These are phyloP conservation scores for Enteromius thamalakanensis DNA, from an alignment of 2,797 vertebrate genomes.

Conservation along the genomic window DNA sequence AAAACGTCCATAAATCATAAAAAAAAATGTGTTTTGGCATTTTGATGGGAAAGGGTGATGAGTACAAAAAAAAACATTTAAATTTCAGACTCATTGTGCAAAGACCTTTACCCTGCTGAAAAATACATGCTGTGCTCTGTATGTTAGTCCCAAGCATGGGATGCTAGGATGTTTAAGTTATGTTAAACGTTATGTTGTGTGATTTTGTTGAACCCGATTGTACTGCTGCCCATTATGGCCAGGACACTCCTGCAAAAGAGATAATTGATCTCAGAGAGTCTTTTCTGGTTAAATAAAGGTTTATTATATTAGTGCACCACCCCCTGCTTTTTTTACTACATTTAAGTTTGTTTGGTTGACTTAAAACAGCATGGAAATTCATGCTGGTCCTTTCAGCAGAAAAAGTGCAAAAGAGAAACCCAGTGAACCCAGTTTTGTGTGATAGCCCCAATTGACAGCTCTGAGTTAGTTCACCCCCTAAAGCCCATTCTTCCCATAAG, in stretches of 20 bases:
- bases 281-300: too few relatives aligned
- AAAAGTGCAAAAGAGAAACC: neutral
- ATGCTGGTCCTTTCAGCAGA: neutral
- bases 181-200: too few relatives aligned
- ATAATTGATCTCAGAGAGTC: too few relatives aligned
- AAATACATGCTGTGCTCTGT: neutral
- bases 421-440: neutral
- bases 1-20: too few relatives aligned
- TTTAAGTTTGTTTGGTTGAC: neutral
- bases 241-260: too few relatives aligned
- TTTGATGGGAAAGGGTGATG: too few relatives aligned
- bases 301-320: neutral
- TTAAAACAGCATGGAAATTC: neutral
- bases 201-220: too few relatives aligned
- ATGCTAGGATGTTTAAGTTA: neutral
- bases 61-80: too few relatives aligned
- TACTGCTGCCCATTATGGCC: too few relatives aligned
- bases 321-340: neutral
- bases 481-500: neutral
- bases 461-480: neutral
- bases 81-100: too few relatives aligned
- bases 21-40: too few relatives aligned
- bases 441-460: neutral
- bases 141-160: neutral
- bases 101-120: neutral